Conservation (phyloP, 1,140 invertebrate genomes). For the Drosophila eugracilis region DNA sequence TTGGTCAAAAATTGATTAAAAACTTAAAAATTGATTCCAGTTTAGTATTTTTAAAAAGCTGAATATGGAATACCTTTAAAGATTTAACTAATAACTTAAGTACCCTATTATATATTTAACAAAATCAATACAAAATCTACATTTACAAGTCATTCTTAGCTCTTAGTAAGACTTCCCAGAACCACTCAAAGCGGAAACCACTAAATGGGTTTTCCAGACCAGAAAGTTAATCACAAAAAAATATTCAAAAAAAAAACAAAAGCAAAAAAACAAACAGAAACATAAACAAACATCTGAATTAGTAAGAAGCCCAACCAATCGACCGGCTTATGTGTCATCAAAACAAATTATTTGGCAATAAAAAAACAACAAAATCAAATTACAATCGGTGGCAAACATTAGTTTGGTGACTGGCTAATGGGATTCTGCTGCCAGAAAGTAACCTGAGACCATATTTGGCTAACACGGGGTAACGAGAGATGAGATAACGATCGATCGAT, state of each 20-base stretch:
- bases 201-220: no score
- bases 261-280: no score
- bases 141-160: no score
- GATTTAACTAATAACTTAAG: no score
- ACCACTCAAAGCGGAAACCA: no score
- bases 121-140: no score
- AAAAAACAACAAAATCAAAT: no score
- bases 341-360: background rate
- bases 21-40: no score
- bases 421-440: slow-evolving; percentile 21
- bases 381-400: slow-evolving; percentile 42
- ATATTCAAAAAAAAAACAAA: no score
- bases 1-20: background rate
- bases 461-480: slow-evolving; percentile 17
- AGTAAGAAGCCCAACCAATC: background rate
- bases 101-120: no score
- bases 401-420: slow-evolving; percentile 26
- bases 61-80: no score
- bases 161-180: no score
- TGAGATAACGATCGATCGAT: slow-evolving; percentile 21
- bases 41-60: background rate
- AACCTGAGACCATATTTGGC: slow-evolving; percentile 54
- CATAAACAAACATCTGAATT: background rate
- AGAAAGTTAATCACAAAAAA: background rate
- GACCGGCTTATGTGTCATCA: slow-evolving; percentile 17